Evolutionary conservation across 2,888 invertebrate species (phyloP).

Genomic region (Dendrolimus houi): DNA sequence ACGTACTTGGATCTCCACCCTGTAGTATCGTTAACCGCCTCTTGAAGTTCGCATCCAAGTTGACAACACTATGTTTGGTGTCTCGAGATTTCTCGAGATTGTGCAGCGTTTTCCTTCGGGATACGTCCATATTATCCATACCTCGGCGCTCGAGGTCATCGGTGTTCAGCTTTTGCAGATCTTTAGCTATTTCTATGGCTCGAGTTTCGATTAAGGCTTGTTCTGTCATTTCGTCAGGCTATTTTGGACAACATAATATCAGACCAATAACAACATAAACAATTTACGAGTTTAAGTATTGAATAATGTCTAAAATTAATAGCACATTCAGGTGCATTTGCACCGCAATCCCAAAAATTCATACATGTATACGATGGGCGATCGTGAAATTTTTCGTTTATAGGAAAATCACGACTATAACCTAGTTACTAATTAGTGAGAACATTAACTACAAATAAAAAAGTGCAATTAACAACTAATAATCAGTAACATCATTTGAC

Average conservation of each 20-base stretch:
- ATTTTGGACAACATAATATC: slow-evolving; percentile 1
- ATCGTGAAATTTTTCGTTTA: no score
- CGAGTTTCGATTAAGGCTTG: slow-evolving; percentile 90
- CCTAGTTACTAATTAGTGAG: no score
- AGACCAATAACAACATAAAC: no score
- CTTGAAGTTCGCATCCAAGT: slow-evolving; percentile 95
- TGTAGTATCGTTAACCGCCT: slow-evolving; percentile 89
- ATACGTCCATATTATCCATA: slow-evolving; percentile 83
- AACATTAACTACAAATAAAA: no score
- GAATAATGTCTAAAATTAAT: not conserved
- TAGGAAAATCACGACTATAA: no score
- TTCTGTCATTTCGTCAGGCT: slow-evolving; percentile 89
- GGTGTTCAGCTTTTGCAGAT: slow-evolving; percentile 88
- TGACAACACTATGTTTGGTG: slow-evolving; percentile 88
- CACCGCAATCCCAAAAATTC: no score
- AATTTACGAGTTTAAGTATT: not conserved
- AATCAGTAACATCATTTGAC: no score
- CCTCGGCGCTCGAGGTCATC: slow-evolving; percentile 86
- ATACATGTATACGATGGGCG: no score
- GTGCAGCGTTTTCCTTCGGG: slow-evolving; percentile 89
- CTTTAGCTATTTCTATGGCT: slow-evolving; percentile 92
- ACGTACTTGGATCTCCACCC: slow-evolving; percentile 77
- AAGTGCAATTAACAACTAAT: no score
- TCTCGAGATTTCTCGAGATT: slow-evolving; percentile 91
- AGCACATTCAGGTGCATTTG: no score